Percentiles rank a stretch among this genome's conserved stretches.
These are phyloP conservation scores for Mus spretus DNA, from an alignment of 2,797 vertebrate genomes.

Conservation along the genomic window DNA sequence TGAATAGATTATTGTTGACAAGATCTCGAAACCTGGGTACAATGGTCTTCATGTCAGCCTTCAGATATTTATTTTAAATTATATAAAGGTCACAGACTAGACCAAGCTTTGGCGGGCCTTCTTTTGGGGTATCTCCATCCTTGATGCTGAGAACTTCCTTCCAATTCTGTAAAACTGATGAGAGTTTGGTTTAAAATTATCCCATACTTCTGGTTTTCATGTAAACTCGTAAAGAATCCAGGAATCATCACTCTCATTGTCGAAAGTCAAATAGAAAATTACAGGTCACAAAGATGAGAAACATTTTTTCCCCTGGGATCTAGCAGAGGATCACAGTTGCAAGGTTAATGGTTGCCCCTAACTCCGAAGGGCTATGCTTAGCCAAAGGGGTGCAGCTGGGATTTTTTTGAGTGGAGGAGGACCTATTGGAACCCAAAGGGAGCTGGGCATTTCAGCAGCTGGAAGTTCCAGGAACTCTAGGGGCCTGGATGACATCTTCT, in stretches of 20 bases:
- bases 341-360: neutral
- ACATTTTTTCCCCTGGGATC: neutral
- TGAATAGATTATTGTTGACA: neutral
- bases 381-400: neutral
- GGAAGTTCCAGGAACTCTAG: neutral
- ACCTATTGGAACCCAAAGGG: neutral
- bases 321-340: neutral
- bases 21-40: neutral
- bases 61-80: conserved; percentile 49
- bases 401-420: neutral
- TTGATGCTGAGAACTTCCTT: neutral
- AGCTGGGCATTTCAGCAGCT: neutral
- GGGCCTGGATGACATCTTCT: neutral
- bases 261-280: neutral
- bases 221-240: neutral
- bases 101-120: neutral
- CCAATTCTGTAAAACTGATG: neutral
- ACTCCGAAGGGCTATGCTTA: neutral
- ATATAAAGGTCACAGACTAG: neutral
- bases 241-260: neutral
- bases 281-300: neutral
- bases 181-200: neutral
- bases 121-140: neutral
- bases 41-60: conserved; percentile 27
- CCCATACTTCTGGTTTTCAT: neutral